Evolutionary conservation across 2,113 vertebrate species (phyloP), one percentile per base, ranked within the genome.

Genomic region (Agelaius tricolor): DNA sequence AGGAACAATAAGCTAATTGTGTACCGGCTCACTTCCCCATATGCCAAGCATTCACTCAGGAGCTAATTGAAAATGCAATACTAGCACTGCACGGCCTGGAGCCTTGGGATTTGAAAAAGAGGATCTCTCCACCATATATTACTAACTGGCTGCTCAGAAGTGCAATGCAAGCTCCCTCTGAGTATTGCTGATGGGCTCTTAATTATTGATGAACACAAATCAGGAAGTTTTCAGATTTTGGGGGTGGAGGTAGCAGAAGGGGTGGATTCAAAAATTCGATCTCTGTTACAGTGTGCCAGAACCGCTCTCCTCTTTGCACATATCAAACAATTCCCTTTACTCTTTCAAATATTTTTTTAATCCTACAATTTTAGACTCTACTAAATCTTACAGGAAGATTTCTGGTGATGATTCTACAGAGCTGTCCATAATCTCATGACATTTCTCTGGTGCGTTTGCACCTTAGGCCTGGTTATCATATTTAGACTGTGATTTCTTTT

Each of bases 131-230:
- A 96, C 94, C 11, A 92, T 97, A 97, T 96, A 98, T 98, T 98
- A 98, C 98, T 97, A 97, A 96, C 96, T 66, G 96, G 96, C 98
- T 98, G 97, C 96, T 97, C 96, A 97, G 97, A 98, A 98, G 98
- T 98, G 98, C 98, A 98, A 97, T 97, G 97, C 97, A 98, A 98
- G 98, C 98, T 98, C 98, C 98, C 98, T 97, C 87, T 76, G 98
- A 98, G 98, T 94, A 97, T 97, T 98, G 97, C 98, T 98, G 98
- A 98, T 98, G 98, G 97, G 82, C 93, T 97, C 96, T 99, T 98
- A 98, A 99, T 99, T 98, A 98, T 98, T 99, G 97, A 99, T 98
- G 97, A 98, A 87, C 96, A 96, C 91, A 97, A 98, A 97, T 97
- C 97, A 98, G 97, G 97, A 98, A 97, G 97, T 97, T 98, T 98